A percentile compares a stretch with the other conserved stretches of the same genome.
These are phyloP conservation scores for Masticophis lateralis DNA, from an alignment of 2,797 vertebrate genomes.

Conservation along the genomic window DNA sequence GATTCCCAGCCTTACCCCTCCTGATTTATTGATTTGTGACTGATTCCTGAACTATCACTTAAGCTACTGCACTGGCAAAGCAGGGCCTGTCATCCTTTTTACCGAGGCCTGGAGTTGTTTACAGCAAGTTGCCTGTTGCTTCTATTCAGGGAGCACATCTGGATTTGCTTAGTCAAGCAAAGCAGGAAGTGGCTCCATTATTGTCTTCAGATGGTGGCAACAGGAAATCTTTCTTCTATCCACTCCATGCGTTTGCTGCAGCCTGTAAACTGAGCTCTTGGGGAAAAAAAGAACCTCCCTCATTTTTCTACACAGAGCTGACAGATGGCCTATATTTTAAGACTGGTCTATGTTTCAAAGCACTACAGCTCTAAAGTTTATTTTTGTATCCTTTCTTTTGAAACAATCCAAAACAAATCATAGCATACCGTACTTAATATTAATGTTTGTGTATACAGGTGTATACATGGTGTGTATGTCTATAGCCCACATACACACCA, in stretches of 20 bases:
- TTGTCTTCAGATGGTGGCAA: slow-evolving; percentile 22
- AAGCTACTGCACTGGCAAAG: slow-evolving; percentile 16
- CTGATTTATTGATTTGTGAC: background rate
- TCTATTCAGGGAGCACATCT: slow-evolving; percentile 25
- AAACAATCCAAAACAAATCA: background rate
- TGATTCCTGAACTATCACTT: background rate
- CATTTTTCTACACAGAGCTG: background rate
- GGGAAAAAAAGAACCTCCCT: background rate
- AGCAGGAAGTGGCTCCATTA: slow-evolving; percentile 18
- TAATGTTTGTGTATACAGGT: background rate
- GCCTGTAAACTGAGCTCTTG: background rate
- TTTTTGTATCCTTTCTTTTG: background rate
- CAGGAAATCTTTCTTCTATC: slow-evolving; percentile 4
- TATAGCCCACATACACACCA: too few relatives aligned
- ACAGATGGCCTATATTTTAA: slow-evolving; percentile 5
- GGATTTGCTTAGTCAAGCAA: slow-evolving; percentile 24
- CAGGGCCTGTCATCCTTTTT: background rate
- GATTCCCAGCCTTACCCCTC: background rate
- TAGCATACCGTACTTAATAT: background rate
- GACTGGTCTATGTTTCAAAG: background rate
- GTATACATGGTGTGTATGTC: background rate
- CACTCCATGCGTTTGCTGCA: background rate
- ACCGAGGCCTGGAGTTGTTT: slow-evolving; percentile 17
- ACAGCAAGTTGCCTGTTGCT: slow-evolving; percentile 17
- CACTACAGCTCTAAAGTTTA: background rate